Percentiles rank a stretch among this genome's conserved stretches.
Conservation (phyloP, 2,888 invertebrate species). For the Cataglyphis livida region DNA sequence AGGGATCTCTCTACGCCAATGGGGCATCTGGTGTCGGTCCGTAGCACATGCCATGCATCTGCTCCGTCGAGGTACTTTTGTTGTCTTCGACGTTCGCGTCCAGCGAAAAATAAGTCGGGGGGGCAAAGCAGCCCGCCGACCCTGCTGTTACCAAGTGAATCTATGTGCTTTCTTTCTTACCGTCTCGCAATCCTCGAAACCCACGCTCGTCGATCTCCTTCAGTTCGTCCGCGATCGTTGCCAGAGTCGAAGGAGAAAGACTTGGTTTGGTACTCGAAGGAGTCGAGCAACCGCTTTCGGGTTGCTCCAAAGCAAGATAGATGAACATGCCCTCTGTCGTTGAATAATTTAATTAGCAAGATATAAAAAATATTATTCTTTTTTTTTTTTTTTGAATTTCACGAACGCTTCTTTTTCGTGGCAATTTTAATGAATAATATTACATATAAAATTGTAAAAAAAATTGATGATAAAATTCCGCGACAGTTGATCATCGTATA, state of each 20-base stretch:
- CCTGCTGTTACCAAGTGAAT: constrained; percentile 80
- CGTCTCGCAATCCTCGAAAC: constrained; percentile 22
- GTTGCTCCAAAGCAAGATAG: background rate
- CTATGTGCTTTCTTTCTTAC: constrained; percentile 61
- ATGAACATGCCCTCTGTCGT: background rate
- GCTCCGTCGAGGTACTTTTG: constrained; percentile 83
- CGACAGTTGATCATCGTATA: background rate
- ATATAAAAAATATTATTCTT: background rate
- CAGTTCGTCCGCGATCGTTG: background rate
- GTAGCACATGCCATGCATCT: constrained; percentile 85
- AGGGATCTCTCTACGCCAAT: constrained; percentile 81
- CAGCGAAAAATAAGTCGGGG: constrained; percentile 77
- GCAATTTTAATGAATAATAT: background rate
- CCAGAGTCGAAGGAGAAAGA: background rate
- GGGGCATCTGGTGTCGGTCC: constrained; percentile 84
- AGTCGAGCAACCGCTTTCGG: background rate
- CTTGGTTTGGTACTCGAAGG: background rate
- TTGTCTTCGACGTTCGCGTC: constrained; percentile 79
- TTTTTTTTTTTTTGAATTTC: background rate
- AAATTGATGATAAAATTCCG: no score
- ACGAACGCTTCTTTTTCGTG: background rate
- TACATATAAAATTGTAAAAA: background rate
- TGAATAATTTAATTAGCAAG: background rate
- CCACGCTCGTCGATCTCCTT: constrained; percentile 7
- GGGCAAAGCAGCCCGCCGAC: constrained; percentile 50